A percentile compares a stretch with the other conserved stretches of the same genome.
Evolutionary conservation across 2,888 invertebrate species (phyloP).

Genomic region (Trichopria drosophilae): DNA sequence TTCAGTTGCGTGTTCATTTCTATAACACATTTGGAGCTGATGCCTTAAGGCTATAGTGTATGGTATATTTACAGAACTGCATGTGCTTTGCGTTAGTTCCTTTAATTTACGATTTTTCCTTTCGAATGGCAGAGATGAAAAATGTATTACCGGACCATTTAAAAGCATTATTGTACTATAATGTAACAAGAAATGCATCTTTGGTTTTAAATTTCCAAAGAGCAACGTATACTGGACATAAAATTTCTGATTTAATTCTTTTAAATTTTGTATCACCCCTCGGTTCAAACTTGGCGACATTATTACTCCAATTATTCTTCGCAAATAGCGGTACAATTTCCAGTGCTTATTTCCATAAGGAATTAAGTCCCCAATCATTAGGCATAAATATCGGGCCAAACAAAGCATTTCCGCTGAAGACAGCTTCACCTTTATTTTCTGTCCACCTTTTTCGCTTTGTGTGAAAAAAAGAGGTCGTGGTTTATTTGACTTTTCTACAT

Average conservation of each 20-base stretch:
- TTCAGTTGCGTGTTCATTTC: too few relatives aligned
- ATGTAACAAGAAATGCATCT: constrained; percentile 25
- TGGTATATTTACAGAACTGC: too few relatives aligned
- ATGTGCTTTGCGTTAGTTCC: too few relatives aligned
- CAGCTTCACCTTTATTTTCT: constrained; percentile 16
- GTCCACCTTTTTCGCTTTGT: constrained; percentile 4
- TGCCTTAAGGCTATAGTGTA: too few relatives aligned
- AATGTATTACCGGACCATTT: constrained; percentile 25
- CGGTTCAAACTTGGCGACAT: constrained; percentile 17
- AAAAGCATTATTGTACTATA: constrained; percentile 9
- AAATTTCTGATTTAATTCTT: constrained; percentile 15
- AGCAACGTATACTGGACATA: constrained; percentile 14
- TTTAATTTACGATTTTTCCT: constrained; percentile 18
- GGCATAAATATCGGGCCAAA: constrained; percentile 18
- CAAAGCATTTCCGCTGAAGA: constrained; percentile 28
- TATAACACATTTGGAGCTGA: too few relatives aligned
- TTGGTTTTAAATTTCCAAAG: constrained; percentile 22
- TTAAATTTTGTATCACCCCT: constrained; percentile 12
- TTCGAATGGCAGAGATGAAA: constrained; percentile 19
- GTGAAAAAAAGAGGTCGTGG: constrained; percentile 6
- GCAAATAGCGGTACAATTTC: constrained; percentile 19
- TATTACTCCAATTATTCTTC: constrained; percentile 22
- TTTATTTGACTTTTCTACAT: constrained; percentile 15
- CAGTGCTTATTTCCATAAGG: constrained; percentile 18
- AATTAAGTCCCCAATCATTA: constrained; percentile 26